A percentile compares a stretch with the other conserved stretches of the same genome.
Evolutionary conservation across 2,113 vertebrate genomes (phyloP).

Genomic region (Eulacestoma nigropectus): DNA sequence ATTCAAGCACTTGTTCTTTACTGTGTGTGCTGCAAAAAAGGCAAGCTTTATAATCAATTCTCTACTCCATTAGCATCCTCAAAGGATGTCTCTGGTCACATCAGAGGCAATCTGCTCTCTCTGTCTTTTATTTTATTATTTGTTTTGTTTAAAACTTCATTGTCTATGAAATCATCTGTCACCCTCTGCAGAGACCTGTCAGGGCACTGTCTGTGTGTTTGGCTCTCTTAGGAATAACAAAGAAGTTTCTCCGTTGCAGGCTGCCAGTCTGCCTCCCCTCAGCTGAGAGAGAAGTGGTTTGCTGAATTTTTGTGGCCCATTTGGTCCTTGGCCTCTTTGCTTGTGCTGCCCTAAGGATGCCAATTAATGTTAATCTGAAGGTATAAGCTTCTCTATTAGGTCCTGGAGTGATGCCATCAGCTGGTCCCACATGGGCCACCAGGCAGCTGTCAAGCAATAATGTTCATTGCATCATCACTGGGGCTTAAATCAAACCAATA

Average conservation of each 20-base stretch:
- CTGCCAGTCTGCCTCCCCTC: not conserved
- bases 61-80: slow-evolving; percentile 5
- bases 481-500: not conserved
- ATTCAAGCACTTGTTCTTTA: slow-evolving; percentile 3
- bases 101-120: not conserved
- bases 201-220: not conserved
- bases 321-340: slow-evolving; percentile 1
- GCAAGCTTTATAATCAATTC: slow-evolving; percentile 13
- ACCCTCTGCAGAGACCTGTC: not conserved
- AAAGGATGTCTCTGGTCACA: slow-evolving; percentile 9
- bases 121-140: not conserved
- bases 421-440: not conserved
- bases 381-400: not conserved
- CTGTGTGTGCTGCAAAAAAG: not conserved
- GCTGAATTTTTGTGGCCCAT: not conserved
- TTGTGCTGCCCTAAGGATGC: not conserved
- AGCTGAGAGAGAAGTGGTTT: not conserved
- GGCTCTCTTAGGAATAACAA: not conserved
- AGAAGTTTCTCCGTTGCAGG: not conserved
- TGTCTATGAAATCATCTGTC: not conserved
- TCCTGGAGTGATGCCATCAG: not conserved
- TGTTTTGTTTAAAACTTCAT: slow-evolving; percentile 20
- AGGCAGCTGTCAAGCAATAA: slow-evolving; percentile 5
- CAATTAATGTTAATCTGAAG: slow-evolving; percentile 13
- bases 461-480: not conserved